Evolutionary conservation across 2,797 vertebrate genomes (phyloP).

Genomic region (Apodemus agrarius): DNA sequence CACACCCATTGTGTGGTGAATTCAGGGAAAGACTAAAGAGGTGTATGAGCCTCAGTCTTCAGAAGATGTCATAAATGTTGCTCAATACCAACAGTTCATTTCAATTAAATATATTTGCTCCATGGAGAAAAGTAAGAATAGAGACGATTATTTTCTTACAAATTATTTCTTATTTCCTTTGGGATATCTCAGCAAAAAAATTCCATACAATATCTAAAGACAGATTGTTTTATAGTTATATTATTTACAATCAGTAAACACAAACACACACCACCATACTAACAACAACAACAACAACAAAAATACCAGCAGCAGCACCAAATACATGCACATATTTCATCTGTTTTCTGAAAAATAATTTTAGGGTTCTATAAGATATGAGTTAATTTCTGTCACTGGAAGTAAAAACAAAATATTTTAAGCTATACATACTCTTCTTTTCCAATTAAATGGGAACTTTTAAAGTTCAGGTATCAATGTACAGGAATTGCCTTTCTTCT

Average conservation of each 20-base stretch:
- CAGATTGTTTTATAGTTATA: background rate
- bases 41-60: background rate
- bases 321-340: background rate
- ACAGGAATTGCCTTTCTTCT: background rate
- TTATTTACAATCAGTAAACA: background rate
- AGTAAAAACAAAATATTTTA: background rate
- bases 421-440: background rate
- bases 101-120: background rate
- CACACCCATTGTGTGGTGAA: too few relatives aligned
- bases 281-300: rapidly evolving
- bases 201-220: background rate
- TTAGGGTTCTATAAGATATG: background rate
- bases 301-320: background rate
- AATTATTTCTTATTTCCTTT: background rate
- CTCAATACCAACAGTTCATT: background rate
- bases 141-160: background rate
- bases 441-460: background rate
- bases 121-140: background rate
- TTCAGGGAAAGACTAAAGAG: background rate
- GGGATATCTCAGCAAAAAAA: background rate
- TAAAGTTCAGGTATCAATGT: background rate
- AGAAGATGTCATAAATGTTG: background rate
- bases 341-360: background rate
- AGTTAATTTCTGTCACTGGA: background rate
- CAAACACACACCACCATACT: background rate